phyloP scores from a whole-genome alignment of 2,113 vertebrate species.

The Trematocara marginatum region DNA sequence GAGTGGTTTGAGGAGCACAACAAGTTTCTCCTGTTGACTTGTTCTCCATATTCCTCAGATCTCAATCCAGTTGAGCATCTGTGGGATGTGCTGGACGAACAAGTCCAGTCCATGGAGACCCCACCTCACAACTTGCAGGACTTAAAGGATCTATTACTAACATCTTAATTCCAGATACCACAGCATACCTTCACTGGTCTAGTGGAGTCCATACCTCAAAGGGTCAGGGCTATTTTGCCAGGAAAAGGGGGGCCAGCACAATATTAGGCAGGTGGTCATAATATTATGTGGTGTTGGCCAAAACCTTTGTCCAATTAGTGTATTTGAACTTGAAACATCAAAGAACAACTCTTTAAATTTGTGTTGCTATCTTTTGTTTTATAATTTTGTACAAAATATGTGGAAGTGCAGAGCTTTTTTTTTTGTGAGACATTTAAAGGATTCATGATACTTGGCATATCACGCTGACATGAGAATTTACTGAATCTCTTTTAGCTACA shows the following conservation, averaged over 20 bases:
- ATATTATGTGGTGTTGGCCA: neutral
- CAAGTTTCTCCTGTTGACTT: no score
- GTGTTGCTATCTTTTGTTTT: neutral
- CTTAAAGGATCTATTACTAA: no score
- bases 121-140: no score
- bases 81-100: no score
- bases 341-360: neutral
- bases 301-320: neutral
- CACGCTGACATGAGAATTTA: neutral
- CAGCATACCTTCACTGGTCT: no score
- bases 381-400: neutral
- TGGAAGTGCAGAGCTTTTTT: neutral
- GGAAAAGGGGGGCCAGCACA: neutral
- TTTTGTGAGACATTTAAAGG: neutral
- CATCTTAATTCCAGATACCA: no score
- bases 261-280: neutral
- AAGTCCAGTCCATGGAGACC: no score
- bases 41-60: no score
- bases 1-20: no score
- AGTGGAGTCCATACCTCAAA: neutral
- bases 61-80: no score
- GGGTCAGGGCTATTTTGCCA: neutral
- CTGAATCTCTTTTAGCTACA: constrained; percentile 79
- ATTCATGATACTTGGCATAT: neutral
- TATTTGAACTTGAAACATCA: neutral